phyloP scores from a whole-genome alignment of 2,888 invertebrate genomes.

The Sisyra nigra region DNA sequence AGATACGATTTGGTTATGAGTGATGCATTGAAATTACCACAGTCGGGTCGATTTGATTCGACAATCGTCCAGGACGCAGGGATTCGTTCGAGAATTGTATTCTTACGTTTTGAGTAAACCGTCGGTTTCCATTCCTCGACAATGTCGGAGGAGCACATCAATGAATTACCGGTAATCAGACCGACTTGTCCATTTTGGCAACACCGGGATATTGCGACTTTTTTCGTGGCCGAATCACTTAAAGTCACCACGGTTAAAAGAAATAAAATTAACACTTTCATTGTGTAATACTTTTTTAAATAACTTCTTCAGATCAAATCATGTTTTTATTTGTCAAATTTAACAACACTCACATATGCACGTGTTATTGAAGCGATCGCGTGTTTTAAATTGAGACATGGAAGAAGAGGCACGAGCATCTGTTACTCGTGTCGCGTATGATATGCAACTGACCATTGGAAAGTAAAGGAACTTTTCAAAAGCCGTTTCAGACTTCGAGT shows the following conservation, averaged over 20 bases:
- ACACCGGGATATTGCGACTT: conserved; percentile 32
- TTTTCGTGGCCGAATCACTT: conserved; percentile 15
- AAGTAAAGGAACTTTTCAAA: too few relatives aligned
- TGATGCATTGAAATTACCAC: conserved; percentile 29
- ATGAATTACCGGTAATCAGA: conserved; percentile 24
- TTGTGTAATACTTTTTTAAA: too few relatives aligned
- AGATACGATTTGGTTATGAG: conserved; percentile 4
- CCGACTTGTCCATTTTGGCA: conserved; percentile 35
- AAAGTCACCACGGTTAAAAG: background rate
- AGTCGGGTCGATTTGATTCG: conserved; percentile 21
- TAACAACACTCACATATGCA: too few relatives aligned
- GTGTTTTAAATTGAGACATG: too few relatives aligned
- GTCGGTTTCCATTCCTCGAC: conserved; percentile 35
- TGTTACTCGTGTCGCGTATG: too few relatives aligned
- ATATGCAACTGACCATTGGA: too few relatives aligned
- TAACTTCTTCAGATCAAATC: too few relatives aligned
- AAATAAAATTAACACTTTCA: too few relatives aligned
- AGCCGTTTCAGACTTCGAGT: too few relatives aligned
- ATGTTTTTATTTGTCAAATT: too few relatives aligned
- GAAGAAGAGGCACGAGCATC: too few relatives aligned
- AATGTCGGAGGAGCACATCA: conserved; percentile 20
- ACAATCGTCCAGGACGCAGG: conserved; percentile 34
- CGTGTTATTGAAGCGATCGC: too few relatives aligned
- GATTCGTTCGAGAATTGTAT: conserved; percentile 26
- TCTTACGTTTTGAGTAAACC: conserved; percentile 35